Percentiles rank a stretch among this genome's conserved stretches.
Conservation (phyloP, 2,888 invertebrate genomes). For the Idaea straminata region DNA sequence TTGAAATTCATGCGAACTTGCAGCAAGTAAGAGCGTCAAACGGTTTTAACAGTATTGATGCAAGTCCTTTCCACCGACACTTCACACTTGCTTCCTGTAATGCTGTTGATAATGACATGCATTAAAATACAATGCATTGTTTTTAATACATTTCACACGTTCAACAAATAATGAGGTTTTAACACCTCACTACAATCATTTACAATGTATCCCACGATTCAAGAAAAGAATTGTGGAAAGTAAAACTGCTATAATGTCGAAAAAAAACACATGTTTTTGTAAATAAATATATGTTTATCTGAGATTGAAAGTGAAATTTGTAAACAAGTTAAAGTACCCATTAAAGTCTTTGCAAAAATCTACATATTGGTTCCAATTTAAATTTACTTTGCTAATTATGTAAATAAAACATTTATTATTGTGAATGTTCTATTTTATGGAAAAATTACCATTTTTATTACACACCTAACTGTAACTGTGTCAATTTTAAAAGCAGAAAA, state of each 20-base stretch:
- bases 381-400: background rate
- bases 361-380: background rate
- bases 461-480: background rate
- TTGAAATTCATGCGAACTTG: no score
- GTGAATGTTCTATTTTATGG: background rate
- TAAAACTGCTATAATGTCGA: background rate
- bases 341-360: background rate
- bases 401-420: background rate
- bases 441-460: slow-evolving; percentile 4
- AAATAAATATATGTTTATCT: background rate
- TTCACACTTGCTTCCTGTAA: background rate
- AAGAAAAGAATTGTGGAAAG: background rate
- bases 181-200: background rate
- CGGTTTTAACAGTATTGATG: no score
- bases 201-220: background rate
- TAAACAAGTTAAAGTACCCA: background rate
- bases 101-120: background rate
- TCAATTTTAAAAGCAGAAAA: background rate
- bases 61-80: background rate
- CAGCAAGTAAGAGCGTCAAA: no score
- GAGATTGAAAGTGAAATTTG: slow-evolving; percentile 1
- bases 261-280: background rate
- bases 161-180: background rate
- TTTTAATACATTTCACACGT: background rate
- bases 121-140: background rate